Conservation (phyloP, 2,113 vertebrate genomes). For the Caranx ignobilis region DNA sequence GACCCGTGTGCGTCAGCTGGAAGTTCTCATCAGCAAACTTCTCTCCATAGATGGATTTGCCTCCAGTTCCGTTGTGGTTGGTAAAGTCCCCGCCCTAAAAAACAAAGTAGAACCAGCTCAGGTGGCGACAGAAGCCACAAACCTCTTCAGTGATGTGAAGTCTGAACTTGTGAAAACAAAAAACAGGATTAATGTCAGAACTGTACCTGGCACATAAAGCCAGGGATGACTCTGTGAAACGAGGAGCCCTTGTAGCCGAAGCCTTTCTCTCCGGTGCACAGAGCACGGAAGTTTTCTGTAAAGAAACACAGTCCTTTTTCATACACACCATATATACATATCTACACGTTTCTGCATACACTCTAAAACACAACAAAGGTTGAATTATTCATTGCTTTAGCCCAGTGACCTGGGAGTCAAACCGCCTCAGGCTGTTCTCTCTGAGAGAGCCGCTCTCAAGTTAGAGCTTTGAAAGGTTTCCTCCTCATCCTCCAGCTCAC, state of each 20-base stretch:
- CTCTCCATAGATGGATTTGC: conserved; percentile 94
- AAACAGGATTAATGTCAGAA: not conserved
- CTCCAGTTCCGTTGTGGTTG: conserved; percentile 93
- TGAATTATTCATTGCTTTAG: not conserved
- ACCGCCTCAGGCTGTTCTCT: not conserved
- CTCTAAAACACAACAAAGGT: not conserved
- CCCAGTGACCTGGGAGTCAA: too few relatives aligned
- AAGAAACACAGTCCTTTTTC: conserved; percentile 4
- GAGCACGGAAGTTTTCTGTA: conserved; percentile 92
- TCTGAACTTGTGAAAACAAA: not conserved
- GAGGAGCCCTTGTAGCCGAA: conserved; percentile 92
- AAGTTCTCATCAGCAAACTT: conserved; percentile 97
- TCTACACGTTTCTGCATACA: too few relatives aligned
- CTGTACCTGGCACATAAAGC: conserved; percentile 95
- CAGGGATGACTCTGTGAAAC: conserved; percentile 94
- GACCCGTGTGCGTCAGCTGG: conserved; percentile 88
- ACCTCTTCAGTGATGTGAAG: not conserved
- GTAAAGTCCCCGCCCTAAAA: conserved; percentile 95
- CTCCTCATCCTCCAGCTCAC: conserved; percentile 52
- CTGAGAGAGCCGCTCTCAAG: not conserved
- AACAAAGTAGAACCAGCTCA: not conserved
- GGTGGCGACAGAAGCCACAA: not conserved
- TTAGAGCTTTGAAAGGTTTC: too few relatives aligned
- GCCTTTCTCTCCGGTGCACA: conserved; percentile 94
- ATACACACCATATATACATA: not conserved